These are phyloP conservation scores for Basileuterus tristriatus DNA, from an alignment of 2,797 vertebrate genomes.

Conservation along the genomic window DNA sequence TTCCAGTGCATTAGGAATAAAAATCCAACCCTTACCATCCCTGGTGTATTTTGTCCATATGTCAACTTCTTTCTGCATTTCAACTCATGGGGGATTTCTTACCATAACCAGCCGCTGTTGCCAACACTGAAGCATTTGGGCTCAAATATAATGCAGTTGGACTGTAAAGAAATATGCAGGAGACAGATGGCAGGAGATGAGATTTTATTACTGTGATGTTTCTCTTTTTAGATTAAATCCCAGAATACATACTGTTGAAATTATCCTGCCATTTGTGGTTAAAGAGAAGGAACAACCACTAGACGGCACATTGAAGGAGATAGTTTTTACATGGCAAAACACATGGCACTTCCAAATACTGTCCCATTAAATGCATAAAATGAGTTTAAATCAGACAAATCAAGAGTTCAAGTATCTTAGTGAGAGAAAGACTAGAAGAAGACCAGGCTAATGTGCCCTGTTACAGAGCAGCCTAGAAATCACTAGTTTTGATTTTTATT, in stretches of 20 bases:
- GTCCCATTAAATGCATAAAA: not conserved
- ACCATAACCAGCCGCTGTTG: not conserved
- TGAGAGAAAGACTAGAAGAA: not conserved
- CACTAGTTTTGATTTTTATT: constrained; percentile 44
- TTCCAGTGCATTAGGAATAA: not conserved
- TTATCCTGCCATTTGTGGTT: not conserved
- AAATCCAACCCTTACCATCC: not conserved
- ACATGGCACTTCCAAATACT: not conserved
- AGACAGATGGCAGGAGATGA: constrained; percentile 56
- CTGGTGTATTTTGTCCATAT: constrained; percentile 25
- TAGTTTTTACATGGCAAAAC: not conserved
- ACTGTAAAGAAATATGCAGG: constrained; percentile 44
- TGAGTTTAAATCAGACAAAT: not conserved
- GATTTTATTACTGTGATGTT: constrained; percentile 43
- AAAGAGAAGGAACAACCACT: not conserved
- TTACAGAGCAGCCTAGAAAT: not conserved
- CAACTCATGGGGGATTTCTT: constrained; percentile 13
- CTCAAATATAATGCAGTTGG: constrained; percentile 11
- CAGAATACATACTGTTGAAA: constrained; percentile 20
- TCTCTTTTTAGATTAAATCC: constrained; percentile 46
- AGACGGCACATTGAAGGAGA: not conserved
- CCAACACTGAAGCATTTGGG: constrained; percentile 36
- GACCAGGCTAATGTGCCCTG: not conserved
- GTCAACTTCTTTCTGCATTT: constrained; percentile 25
- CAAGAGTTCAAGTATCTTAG: not conserved